A percentile compares a stretch with the other conserved stretches of the same genome.
Conservation (phyloP, 2,113 vertebrate species). For the Atlantisia rogersi region DNA sequence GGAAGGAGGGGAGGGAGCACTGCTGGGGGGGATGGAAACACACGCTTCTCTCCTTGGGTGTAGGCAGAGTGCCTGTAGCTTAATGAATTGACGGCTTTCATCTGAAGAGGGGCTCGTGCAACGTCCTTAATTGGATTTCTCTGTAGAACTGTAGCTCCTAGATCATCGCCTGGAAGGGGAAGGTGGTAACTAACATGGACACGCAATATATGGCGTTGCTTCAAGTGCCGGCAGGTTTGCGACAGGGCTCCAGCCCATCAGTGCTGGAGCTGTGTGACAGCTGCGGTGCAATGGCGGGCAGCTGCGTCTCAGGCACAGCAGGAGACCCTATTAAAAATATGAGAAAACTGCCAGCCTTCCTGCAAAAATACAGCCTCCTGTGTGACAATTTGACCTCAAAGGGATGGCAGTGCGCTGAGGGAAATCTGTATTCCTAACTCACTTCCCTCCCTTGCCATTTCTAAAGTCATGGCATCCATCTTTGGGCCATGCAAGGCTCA, state of each 20-base stretch:
- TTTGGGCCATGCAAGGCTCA: neutral
- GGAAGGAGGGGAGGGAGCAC: neutral
- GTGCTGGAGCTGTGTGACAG: neutral
- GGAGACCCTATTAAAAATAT: neutral
- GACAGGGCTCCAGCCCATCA: neutral
- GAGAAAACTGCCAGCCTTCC: neutral
- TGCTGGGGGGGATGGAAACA: accelerated
- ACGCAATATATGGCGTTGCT: neutral
- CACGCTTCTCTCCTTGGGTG: accelerated
- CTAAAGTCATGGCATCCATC: neutral
- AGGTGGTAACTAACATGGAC: neutral
- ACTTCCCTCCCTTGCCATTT: neutral
- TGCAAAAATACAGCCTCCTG: neutral
- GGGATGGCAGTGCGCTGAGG: neutral
- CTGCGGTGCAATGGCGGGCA: neutral
- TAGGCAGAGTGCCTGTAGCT: neutral
- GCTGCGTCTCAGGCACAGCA: neutral
- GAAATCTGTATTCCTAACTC: neutral
- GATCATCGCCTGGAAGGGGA: neutral
- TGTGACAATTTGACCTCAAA: neutral
- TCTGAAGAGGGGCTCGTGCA: neutral
- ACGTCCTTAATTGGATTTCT: neutral
- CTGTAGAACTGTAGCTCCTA: neutral
- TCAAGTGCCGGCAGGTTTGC: neutral
- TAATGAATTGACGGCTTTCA: neutral